A percentile compares a stretch with the other conserved stretches of the same genome.
Evolutionary conservation across 1,140 invertebrate genomes (phyloP).

Genomic region (Zaprionus vittiger): DNA sequence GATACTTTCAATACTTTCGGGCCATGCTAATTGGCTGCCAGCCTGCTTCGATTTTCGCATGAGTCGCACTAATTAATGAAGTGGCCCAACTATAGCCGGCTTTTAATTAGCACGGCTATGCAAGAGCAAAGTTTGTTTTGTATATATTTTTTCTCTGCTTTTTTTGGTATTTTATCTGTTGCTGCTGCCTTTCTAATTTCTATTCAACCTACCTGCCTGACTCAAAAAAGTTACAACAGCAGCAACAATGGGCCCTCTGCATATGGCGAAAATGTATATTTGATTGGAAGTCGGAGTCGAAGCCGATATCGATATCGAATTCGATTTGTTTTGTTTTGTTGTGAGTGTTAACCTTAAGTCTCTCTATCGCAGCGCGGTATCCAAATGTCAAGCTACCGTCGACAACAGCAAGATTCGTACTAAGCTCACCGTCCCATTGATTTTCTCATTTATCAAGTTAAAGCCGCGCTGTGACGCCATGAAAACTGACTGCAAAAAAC

Average conservation of each 20-base stretch:
- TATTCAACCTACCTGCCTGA: conserved; percentile 63
- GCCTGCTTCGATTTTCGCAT: conserved; percentile 5
- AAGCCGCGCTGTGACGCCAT: conserved; percentile 29
- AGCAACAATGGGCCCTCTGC: conserved; percentile 33
- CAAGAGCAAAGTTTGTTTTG: conserved; percentile 37
- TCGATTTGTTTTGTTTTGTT: conserved; percentile 25
- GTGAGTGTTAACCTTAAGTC: conserved; percentile 60
- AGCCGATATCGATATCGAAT: conserved; percentile 20
- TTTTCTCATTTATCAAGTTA: conserved; percentile 79
- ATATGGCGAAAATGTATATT: conserved; percentile 52
- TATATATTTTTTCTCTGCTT: conserved; percentile 16
- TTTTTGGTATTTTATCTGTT: conserved; percentile 25
- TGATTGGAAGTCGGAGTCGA: conserved; percentile 2
- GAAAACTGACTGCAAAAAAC: conserved; percentile 55
- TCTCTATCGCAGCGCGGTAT: conserved; percentile 26
- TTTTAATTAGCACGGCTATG: conserved; percentile 41
- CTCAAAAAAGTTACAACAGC: conserved; percentile 36
- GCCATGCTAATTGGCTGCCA: conserved; percentile 50
- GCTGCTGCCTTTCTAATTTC: conserved; percentile 70
- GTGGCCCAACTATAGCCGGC: conserved; percentile 11
- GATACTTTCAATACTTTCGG: not conserved
- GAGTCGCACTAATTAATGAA: conserved; percentile 39
- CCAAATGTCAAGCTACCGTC: conserved; percentile 45
- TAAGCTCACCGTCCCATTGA: conserved; percentile 64
- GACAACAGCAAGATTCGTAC: conserved; percentile 71